Conservation (phyloP, 2,888 invertebrate genomes). For the Mallateleia sp. region DNA sequence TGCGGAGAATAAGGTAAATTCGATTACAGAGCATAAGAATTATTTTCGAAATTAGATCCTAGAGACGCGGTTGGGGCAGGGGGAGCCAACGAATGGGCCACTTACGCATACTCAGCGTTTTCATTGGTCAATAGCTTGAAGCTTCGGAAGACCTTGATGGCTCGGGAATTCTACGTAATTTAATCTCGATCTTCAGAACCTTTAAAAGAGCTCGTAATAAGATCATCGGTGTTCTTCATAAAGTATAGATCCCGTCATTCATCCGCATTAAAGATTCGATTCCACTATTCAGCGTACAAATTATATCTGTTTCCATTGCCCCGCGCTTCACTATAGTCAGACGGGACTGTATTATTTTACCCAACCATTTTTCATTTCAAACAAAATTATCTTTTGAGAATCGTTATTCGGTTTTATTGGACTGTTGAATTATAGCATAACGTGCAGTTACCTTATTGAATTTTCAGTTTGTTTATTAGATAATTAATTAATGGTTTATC, state of each 20-base stretch:
- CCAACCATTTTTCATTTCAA: constrained; percentile 9
- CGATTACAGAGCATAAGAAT: constrained; percentile 6
- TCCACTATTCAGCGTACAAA: constrained; percentile 8
- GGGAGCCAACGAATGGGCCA: not conserved
- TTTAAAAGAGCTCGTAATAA: constrained; percentile 42
- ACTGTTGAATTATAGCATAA: not conserved
- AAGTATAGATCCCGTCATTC: constrained; percentile 38
- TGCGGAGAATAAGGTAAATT: not conserved
- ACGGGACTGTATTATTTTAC: constrained; percentile 4
- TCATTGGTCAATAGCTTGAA: constrained; percentile 40
- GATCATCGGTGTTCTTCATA: constrained; percentile 43
- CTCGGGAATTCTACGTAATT: constrained; percentile 40
- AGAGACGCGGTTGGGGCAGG: not conserved
- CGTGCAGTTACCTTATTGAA: not conserved
- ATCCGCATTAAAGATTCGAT: constrained; percentile 47
- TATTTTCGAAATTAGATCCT: constrained; percentile 43
- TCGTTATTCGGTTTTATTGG: constrained; percentile 1
- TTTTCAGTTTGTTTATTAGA: not conserved
- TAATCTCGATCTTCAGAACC: constrained; percentile 39
- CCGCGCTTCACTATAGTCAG: constrained; percentile 2
- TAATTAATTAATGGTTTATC: not conserved
- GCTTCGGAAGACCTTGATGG: constrained; percentile 43
- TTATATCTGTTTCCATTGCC: constrained; percentile 34
- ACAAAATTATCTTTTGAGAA: not conserved
- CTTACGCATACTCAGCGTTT: constrained; percentile 28